These are phyloP conservation scores for Cryptophagus acutangulus DNA, from an alignment of 2,888 invertebrate genomes.

Conservation along the genomic window DNA sequence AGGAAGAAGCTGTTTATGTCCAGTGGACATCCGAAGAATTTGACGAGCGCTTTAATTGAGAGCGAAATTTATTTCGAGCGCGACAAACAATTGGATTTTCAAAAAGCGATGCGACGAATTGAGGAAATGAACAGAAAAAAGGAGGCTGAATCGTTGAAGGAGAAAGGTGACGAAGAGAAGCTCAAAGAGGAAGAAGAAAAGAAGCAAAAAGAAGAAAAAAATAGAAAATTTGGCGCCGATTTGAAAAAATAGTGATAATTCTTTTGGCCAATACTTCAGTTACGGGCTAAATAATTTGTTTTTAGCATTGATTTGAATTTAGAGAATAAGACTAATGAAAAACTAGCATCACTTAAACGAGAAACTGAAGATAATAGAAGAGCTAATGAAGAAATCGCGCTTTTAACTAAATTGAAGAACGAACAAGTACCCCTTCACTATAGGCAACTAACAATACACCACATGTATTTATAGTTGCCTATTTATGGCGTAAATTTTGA, in stretches of 20 bases:
- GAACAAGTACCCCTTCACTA: no score
- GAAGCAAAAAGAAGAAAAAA: not conserved
- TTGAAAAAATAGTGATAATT: not conserved
- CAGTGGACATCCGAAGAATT: constrained; percentile 34
- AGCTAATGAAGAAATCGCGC: not conserved
- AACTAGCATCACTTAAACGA: no score
- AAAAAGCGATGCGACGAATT: no score
- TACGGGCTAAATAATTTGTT: no score
- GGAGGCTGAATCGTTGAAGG: constrained; percentile 29
- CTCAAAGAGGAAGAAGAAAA: not conserved
- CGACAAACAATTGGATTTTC: constrained; percentile 39
- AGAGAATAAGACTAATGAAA: not conserved
- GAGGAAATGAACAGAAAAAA: no score
- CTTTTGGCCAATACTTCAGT: no score
- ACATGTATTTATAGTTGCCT: no score
- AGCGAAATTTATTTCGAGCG: constrained; percentile 40
- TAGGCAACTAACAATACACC: no score
- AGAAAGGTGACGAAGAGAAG: constrained; percentile 28
- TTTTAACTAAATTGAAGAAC: not conserved
- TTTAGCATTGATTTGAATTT: not conserved
- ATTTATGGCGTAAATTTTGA: no score
- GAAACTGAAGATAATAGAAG: not conserved
- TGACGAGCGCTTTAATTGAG: constrained; percentile 39
- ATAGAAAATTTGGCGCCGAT: not conserved
- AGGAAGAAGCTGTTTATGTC: constrained; percentile 34